Percentiles rank a stretch among this genome's conserved stretches.
These are phyloP conservation scores for Menura novaehollandiae DNA, from an alignment of 2,113 vertebrate genomes.

Conservation along the genomic window DNA sequence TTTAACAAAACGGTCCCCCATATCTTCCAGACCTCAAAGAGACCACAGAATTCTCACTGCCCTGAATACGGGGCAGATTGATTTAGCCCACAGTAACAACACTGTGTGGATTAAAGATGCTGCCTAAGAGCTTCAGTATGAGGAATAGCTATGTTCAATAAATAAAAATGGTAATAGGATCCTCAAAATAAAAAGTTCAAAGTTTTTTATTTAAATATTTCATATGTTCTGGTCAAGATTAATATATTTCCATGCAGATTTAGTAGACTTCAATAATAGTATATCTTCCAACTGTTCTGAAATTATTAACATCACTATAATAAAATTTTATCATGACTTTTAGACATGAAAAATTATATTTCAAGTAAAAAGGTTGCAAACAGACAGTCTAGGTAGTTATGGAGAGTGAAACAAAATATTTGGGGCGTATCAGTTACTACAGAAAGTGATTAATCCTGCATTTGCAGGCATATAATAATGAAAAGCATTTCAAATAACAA, in stretches of 20 bases:
- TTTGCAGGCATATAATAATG: too few relatives aligned
- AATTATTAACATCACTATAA: not conserved
- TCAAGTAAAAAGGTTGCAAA: not conserved
- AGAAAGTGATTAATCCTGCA: not conserved
- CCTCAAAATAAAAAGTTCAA: not conserved
- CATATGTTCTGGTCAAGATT: not conserved
- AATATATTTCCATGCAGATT: not conserved
- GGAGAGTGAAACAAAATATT: not conserved
- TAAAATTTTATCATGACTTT: not conserved
- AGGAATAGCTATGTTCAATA: not conserved
- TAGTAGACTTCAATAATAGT: not conserved
- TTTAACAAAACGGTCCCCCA: not conserved
- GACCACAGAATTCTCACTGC: not conserved
- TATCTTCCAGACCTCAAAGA: not conserved
- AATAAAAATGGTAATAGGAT: not conserved
- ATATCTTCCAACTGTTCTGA: not conserved
- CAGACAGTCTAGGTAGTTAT: not conserved
- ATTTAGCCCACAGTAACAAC: not conserved
- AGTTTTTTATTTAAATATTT: not conserved
- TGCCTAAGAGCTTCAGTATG: not conserved
- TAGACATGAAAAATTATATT: not conserved
- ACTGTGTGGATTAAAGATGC: not conserved
- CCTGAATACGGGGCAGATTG: not conserved
- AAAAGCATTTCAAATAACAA: not conserved
- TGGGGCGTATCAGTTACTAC: not conserved